phyloP scores from a whole-genome alignment of 2,888 invertebrate species.

The Anagyrus pseudococci region DNA sequence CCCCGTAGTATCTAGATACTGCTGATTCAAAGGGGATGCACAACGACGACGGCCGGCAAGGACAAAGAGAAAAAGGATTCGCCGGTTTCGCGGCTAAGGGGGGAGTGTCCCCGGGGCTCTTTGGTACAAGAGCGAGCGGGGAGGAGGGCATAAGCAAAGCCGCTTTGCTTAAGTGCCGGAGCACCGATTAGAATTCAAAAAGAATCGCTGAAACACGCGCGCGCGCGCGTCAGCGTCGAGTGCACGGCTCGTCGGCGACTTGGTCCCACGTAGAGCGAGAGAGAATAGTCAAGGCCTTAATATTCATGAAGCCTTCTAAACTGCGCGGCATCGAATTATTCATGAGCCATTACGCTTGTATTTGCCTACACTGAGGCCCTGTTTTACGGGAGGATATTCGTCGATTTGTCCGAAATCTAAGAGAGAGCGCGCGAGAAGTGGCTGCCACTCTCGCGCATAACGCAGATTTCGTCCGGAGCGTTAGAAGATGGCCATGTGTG shows the following conservation, averaged over 20 bases:
- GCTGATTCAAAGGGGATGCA: not conserved
- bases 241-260: constrained; percentile 1
- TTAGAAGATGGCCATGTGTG: too few species aligned
- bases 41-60: not conserved
- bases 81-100: not conserved
- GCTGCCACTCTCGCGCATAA: too few species aligned
- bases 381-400: constrained; percentile 1
- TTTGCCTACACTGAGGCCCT: constrained; percentile 2
- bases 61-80: constrained; percentile 21
- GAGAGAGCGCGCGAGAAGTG: too few species aligned
- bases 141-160: constrained; percentile 15
- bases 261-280: not conserved
- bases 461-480: too few species aligned
- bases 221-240: constrained; percentile 1
- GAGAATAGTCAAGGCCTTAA: constrained; percentile 8
- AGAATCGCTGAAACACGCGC: constrained; percentile 23
- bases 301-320: constrained; percentile 33
- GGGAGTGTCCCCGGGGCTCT: not conserved
- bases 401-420: not conserved
- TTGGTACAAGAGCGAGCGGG: not conserved
- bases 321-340: constrained; percentile 24
- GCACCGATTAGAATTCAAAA: constrained; percentile 31
- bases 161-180: constrained; percentile 29
- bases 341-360: constrained; percentile 24
- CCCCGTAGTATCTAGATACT: too few species aligned